A percentile compares a stretch with the other conserved stretches of the same genome.
Evolutionary conservation across 53 echinoderm and acorn worm genomes (phyloP).

Genomic region (Astropecten irregularis): DNA sequence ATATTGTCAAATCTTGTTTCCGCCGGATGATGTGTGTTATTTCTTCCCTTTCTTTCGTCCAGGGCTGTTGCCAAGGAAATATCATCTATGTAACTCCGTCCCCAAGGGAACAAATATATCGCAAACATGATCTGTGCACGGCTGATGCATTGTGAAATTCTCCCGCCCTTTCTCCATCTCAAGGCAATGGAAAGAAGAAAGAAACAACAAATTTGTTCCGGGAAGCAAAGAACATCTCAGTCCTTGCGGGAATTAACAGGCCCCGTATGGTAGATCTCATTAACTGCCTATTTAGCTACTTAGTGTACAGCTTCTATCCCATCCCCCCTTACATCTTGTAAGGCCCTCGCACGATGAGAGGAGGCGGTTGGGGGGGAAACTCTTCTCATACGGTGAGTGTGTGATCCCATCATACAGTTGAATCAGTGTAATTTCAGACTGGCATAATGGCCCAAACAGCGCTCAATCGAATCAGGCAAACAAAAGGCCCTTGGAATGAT

Average conservation of each 20-base stretch:
- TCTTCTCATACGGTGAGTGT: constrained; percentile 18
- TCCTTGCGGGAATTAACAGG: constrained; percentile 37
- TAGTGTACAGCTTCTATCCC: constrained; percentile 10
- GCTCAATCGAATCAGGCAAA: constrained; percentile 53
- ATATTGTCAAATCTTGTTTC: background rate
- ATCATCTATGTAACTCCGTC: background rate
- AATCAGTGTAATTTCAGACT: constrained; percentile 16
- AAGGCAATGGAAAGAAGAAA: no score
- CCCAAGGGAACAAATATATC: no score
- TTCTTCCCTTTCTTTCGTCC: no score
- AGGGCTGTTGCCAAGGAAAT: constrained; percentile 8
- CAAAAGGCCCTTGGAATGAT: constrained; percentile 34
- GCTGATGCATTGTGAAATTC: background rate
- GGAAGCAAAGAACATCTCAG: constrained; percentile 5
- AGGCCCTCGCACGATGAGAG: no score
- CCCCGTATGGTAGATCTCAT: constrained; percentile 35
- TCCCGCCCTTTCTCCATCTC: background rate
- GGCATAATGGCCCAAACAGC: constrained; percentile 20
- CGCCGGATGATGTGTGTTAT: background rate
- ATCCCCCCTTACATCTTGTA: no score
- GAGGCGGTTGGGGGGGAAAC: no score
- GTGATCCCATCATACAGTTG: constrained; percentile 37
- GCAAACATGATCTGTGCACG: no score
- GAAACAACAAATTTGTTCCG: background rate
- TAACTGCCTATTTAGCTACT: constrained; percentile 51